Evolutionary conservation across 2,888 invertebrate species (phyloP).

Genomic region (Phymatocera aterrima): DNA sequence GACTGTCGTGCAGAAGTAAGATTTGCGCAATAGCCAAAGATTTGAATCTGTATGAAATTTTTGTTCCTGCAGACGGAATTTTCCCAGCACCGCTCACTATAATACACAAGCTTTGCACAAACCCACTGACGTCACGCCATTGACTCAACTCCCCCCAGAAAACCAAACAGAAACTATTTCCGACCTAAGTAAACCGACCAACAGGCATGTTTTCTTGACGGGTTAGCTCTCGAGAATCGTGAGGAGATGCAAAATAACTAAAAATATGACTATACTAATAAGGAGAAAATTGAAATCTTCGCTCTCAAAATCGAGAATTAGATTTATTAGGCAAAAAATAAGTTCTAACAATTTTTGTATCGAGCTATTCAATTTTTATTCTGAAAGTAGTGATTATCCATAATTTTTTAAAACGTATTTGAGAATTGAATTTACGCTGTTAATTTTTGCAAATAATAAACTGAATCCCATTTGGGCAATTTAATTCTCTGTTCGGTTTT

Average conservation of each 20-base stretch:
- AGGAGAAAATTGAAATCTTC: neutral
- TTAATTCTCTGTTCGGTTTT: neutral
- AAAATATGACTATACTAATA: neutral
- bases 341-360: neutral
- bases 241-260: neutral
- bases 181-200: conserved; percentile 41
- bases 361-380: neutral
- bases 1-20: conserved; percentile 1
- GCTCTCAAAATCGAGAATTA: neutral
- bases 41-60: conserved; percentile 27
- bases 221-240: neutral
- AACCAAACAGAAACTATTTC: conserved; percentile 47
- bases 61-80: conserved; percentile 35
- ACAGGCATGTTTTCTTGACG: neutral
- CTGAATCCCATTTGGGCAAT: neutral
- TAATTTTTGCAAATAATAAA: neutral
- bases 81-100: conserved; percentile 10
- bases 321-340: neutral
- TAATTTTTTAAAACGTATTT: neutral
- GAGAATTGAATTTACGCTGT: neutral
- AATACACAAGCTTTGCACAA: neutral
- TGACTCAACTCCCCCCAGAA: conserved; percentile 45
- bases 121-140: conserved; percentile 47
- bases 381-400: neutral
- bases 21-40: neutral